Evolutionary conservation across 2,888 invertebrate genomes (phyloP), one percentile per base, ranked within the genome.

Genomic region (Sisyra nigra): DNA sequence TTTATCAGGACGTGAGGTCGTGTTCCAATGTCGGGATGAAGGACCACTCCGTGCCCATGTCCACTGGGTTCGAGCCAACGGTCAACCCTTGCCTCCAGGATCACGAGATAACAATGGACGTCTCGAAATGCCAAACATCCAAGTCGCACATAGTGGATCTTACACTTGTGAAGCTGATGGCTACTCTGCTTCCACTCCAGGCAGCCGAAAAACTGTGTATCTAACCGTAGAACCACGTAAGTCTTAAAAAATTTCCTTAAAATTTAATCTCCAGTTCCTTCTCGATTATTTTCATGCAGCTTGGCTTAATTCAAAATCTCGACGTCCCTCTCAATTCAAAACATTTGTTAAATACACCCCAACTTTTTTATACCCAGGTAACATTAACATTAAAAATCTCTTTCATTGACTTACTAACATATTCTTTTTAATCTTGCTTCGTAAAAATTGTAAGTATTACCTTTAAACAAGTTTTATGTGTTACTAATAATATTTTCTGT

Each of bases 11-110:
- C 80, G 85, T 34, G 91, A 92, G 62, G 92, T 92, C 32, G 87
- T 91, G 30, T 87, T 93, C 71, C 83, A 82, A 63, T 94, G 94
- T 57, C 80, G 91, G 49, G 91, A 92, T 55, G 88, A 88, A 62
- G 87, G 93, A n/a, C 73, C 73, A 1, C 58, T 72, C 1, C 71
- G 89, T 43, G 81, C 83, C 3, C 69, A 69, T 41, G 86, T 92
- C 4, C 71, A 71, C 30, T 88, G 87, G 84, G 57, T 73, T 0
- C 72, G 82, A 42, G 80, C 77, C 37, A 76, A 78, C 41, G 79
- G 80, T 24, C 64, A 70, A 43, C 76, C 80, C 1, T 59, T 93
- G 41, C 91, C 89, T 24, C 66, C 74, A 1, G 82, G 81, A n/a
- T 78, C 80, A n/a, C 68, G 66, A 1, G 83, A 86, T 51, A 57